Percentiles rank a stretch among this genome's conserved stretches.
phyloP scores from a whole-genome alignment of 2,113 vertebrate species.

The Indicator indicator region DNA sequence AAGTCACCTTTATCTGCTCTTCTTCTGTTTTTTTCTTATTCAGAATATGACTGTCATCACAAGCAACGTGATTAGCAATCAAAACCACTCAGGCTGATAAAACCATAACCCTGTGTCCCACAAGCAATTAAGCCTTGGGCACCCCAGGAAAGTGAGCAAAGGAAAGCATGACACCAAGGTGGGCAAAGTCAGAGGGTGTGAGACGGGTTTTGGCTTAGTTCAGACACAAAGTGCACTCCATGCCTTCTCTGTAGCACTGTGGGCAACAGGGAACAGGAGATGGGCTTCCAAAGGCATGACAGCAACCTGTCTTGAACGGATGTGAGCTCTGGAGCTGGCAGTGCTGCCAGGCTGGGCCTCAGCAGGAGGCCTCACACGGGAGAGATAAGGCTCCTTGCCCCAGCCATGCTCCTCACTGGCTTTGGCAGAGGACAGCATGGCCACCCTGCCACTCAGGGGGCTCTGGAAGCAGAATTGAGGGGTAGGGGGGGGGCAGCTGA shows the following conservation, averaged over 20 bases:
- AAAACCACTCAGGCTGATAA: neutral
- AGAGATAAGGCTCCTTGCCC: neutral
- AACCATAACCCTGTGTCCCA: neutral
- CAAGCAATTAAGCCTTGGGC: neutral
- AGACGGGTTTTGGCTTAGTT: neutral
- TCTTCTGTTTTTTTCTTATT: neutral
- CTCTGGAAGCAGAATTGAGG: neutral
- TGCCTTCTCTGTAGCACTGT: neutral
- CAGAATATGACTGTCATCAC: neutral
- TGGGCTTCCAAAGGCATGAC: neutral
- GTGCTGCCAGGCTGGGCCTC: accelerated
- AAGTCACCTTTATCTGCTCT: neutral
- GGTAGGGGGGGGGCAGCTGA: too few relatives aligned
- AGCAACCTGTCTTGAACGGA: neutral
- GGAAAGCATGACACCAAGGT: neutral
- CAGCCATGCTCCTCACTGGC: accelerated
- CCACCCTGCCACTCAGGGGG: neutral
- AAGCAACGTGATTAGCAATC: neutral
- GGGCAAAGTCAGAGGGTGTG: neutral
- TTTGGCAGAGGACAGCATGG: neutral
- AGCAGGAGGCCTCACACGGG: accelerated
- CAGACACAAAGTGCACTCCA: neutral
- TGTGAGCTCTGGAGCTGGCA: neutral
- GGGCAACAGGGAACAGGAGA: neutral
- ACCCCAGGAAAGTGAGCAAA: neutral